Evolutionary conservation across 30 jellyfish, hydroid and myxozoan species (phyloP).

Genomic region (Aurelia sp.): DNA sequence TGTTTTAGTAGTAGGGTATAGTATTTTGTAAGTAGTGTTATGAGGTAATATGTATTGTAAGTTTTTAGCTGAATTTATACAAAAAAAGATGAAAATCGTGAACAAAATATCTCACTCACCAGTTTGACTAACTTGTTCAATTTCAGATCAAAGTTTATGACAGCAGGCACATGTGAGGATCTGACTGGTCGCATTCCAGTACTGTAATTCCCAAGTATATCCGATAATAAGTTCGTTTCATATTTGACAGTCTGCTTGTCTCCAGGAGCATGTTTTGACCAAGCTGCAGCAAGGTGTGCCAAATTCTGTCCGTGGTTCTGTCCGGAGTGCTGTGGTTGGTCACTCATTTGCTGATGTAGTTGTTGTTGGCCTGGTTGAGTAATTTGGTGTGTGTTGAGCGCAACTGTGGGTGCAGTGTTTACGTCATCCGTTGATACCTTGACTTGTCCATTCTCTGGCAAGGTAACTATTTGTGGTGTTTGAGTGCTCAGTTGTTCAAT

Average conservation of each 20-base stretch:
- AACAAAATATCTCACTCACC: slow-evolving; percentile 8
- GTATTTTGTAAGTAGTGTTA: too few species aligned
- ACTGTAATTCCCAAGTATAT: slow-evolving; percentile 46
- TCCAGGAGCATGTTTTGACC: neutral
- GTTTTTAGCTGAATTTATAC: too few species aligned
- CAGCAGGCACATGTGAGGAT: slow-evolving; percentile 41
- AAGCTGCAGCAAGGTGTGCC: neutral
- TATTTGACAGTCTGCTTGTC: slow-evolving; percentile 16
- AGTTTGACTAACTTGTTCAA: slow-evolving; percentile 34
- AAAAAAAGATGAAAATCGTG: neutral
- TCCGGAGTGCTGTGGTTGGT: too few species aligned
- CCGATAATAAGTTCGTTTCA: slow-evolving; percentile 27
- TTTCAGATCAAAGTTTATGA: slow-evolving; percentile 13
- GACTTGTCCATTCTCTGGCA: too few species aligned
- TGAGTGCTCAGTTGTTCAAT: too few species aligned
- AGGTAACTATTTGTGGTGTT: too few species aligned
- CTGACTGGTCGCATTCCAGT: slow-evolving; percentile 57
- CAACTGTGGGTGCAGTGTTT: too few species aligned
- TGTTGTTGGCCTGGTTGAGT: neutral
- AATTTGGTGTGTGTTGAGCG: too few species aligned
- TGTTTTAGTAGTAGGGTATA: too few species aligned
- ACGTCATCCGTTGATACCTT: too few species aligned
- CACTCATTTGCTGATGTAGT: neutral
- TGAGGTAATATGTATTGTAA: too few species aligned
- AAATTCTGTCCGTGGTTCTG: too few species aligned